These are phyloP conservation scores for Electrophaes corylata DNA, from an alignment of 2,888 invertebrate genomes.

Conservation along the genomic window DNA sequence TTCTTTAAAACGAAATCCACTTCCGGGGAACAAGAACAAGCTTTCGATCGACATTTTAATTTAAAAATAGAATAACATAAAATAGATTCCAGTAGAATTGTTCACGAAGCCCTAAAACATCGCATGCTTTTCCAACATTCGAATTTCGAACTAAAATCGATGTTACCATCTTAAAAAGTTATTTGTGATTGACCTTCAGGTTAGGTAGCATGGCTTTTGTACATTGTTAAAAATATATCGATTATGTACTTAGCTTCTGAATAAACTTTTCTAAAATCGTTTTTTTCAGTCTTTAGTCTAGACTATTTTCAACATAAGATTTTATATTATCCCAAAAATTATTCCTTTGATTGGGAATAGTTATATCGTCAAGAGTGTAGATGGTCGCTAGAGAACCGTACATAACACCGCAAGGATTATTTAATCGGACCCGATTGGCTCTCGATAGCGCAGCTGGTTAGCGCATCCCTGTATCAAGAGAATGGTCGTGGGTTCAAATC, in stretches of 20 bases:
- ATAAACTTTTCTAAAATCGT: background rate
- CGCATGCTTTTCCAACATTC: conserved; percentile 31
- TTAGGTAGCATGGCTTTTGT: conserved; percentile 11
- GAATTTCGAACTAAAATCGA: conserved; percentile 31
- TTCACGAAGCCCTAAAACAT: conserved; percentile 16
- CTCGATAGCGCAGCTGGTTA: no score
- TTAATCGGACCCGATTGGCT: no score
- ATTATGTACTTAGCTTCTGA: background rate
- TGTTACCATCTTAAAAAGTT: conserved; percentile 28
- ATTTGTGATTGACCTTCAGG: conserved; percentile 28
- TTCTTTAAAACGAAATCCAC: no score
- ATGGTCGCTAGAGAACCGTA: no score
- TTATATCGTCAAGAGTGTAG: no score
- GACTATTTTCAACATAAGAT: no score
- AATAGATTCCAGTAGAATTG: background rate
- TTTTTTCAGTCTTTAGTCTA: no score
- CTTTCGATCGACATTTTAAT: background rate
- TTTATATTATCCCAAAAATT: no score
- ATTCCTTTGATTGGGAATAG: no score
- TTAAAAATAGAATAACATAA: conserved; percentile 17
- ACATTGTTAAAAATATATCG: conserved; percentile 6
- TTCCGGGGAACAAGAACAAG: background rate
- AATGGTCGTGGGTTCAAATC: no score
- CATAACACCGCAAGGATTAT: no score
- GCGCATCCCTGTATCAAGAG: no score